Base-by-base conservation (phyloP, 1,140 invertebrate species). In the Plodia interpunctella region DNA sequence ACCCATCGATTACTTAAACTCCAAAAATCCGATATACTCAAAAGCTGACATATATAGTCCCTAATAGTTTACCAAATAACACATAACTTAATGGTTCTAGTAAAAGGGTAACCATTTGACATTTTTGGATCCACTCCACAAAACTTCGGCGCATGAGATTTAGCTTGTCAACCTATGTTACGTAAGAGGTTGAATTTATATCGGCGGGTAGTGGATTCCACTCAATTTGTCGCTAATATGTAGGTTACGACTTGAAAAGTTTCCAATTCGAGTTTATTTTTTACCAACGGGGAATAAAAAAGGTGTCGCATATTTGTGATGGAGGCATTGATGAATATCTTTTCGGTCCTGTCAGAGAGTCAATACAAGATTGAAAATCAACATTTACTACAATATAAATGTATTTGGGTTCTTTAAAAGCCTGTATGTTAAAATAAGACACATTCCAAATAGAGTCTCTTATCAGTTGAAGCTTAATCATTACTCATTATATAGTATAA, bases 61-160 rank as follows among this genome's bases (percentile, higher is more conserved):
- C n/a, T 15, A 44, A 13, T 44, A 44, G 13, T 44, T 44, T 10
- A 44, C 38, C 38, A 44, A 44, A 44, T 44, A n/a, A n/a, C 38
- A 44, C 15, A 44, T n/a, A 6, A 44, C 15, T 15, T 44, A 44
- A 44, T 44, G 38, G 13, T 44, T n/a, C 10, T 17, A 44, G 13
- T 44, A 6, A 44, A 44, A 44, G 38, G 38, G 38, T 44, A 17
- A 5, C 38, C 38, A 17, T 44, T 44, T 44, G 38, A 44, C 38
- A 44, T 44, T 44, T 44, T 44, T 44, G 38, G 38, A 44, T 13
- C 38, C 38, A 44, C 38, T 44, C 38, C 38, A 44, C 38, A 15
- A 44, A 44, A 44, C 38, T 44, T 44, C 13, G 38, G 15, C 38
- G 13, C 38, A 3, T 13, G 38, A 44, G 38, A 44, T 44, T 44